These are phyloP conservation scores for Neelides sp. DNA, from an alignment of 1,140 invertebrate species.

Conservation along the genomic window DNA sequence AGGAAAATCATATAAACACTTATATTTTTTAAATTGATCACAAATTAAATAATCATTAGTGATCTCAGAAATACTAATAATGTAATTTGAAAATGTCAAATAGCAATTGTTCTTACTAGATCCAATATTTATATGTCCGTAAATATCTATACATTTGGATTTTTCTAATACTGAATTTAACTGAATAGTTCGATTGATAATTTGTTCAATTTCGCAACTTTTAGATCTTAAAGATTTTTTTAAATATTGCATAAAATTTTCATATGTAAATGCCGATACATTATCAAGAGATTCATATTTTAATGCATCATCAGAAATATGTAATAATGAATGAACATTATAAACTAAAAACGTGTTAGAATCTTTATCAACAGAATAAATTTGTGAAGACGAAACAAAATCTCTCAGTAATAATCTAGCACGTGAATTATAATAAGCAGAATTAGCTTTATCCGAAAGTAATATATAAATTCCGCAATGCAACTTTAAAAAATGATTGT, in stretches of 20 bases:
- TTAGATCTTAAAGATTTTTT: constrained; percentile 22
- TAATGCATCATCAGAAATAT: constrained; percentile 34
- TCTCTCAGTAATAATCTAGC: constrained; percentile 31
- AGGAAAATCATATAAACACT: no score
- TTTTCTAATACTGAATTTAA: background rate
- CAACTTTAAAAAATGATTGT: constrained; percentile 37
- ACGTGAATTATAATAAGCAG: constrained; percentile 18
- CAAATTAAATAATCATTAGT: no score
- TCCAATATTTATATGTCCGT: background rate
- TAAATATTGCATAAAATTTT: constrained; percentile 33
- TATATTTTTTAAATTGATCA: no score
- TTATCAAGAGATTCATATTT: constrained; percentile 33
- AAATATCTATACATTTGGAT: no score
- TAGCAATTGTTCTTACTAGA: background rate
- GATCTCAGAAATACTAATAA: no score
- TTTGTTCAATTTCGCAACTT: background rate
- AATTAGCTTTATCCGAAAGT: background rate
- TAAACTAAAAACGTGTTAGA: constrained; percentile 33
- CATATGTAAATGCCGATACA: constrained; percentile 35
- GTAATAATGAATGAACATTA: constrained; percentile 36
- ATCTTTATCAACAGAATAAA: constrained; percentile 30
- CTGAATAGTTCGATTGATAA: background rate
- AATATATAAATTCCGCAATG: constrained; percentile 33
- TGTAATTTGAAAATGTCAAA: no score
- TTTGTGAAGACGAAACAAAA: no score